A percentile compares a stretch with the other conserved stretches of the same genome.
phyloP scores from a whole-genome alignment of 2,888 invertebrate species.

The Calliphora vomitoria region DNA sequence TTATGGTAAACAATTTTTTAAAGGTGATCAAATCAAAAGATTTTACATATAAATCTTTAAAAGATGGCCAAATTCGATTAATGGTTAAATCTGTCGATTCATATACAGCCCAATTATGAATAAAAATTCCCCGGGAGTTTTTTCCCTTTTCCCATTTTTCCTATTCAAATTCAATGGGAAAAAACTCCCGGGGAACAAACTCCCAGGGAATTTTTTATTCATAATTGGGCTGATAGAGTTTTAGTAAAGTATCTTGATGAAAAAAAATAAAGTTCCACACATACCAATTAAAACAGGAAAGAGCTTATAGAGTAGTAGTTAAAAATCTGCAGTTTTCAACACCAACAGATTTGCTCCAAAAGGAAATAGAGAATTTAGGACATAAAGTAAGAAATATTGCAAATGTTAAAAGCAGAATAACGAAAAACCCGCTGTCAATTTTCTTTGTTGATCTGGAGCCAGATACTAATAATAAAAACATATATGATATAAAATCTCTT shows the following conservation, averaged over 20 bases:
- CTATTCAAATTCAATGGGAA: too few relatives aligned
- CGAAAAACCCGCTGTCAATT: conserved; percentile 8
- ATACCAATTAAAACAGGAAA: conserved; percentile 14
- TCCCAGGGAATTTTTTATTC: too few relatives aligned
- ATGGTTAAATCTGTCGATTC: too few relatives aligned
- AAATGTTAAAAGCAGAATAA: conserved; percentile 33
- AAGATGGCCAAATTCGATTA: conserved; percentile 26
- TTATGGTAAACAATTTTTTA: conserved; percentile 14
- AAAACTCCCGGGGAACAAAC: too few relatives aligned
- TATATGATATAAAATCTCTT: conserved; percentile 17
- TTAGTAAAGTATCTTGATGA: conserved; percentile 28
- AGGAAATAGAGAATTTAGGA: conserved; percentile 27
- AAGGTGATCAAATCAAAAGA: not conserved
- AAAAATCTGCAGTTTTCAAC: conserved; percentile 44
- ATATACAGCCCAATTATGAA: too few relatives aligned
- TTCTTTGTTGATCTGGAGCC: conserved; percentile 44
- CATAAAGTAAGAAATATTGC: conserved; percentile 22
- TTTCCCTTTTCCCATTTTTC: too few relatives aligned
- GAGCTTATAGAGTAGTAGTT: conserved; percentile 31
- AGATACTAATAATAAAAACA: conserved; percentile 24
- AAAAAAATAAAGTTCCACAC: conserved; percentile 19
- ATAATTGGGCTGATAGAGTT: too few relatives aligned
- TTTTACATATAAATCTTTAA: conserved; percentile 28
- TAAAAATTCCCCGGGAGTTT: too few relatives aligned
- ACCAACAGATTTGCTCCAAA: not conserved